Base-by-base conservation (phyloP, 2,888 invertebrate species). In the Hirtodrosophila cameraria region DNA sequence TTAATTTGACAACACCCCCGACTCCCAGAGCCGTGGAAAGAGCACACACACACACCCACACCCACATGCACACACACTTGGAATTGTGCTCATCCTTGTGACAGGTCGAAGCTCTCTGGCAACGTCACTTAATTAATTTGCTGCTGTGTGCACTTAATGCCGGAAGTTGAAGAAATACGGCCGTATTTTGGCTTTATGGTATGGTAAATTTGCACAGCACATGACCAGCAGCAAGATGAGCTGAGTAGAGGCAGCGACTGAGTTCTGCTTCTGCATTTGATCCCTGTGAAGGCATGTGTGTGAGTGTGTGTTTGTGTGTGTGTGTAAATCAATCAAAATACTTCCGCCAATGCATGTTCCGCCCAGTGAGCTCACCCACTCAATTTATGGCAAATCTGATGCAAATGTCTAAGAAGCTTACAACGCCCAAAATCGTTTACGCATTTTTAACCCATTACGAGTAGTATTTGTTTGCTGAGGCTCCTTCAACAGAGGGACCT, bases 391-490 rank as follows among this genome's bases (percentile, higher is more conserved):
- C 38, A 63, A 79, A 79, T 83, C 75, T 75, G 75, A 73, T 81
- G 82, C 68, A 64, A 81, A 77, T 84, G 67, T 79, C 82, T 82
- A 84, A 85, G 81, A 72, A 78, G 85, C 81, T 82, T 82, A 85
- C 76, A 52, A 73, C 76, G 76, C 85, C 76, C 85, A 62, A 75
- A 81, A 84, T 58, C 76, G 68, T 72, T 82, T 79, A 84, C 79
- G 82, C 79, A 82, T 82, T 82, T 82, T 82, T 82, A 82, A 82
- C 82, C 81, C 85, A 82, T 84, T 82, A 82, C 36, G 57, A 5
- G 6, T 30, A 5, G 6, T 30, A n/a, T 53, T 38, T 25, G 18
- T 46, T 16, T 41, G 30, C 15, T 15, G 12, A 9, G 41, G 13
- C 41, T 33, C 7, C 31, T 53, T 13, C 36, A 23, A 11, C 8